phyloP scores from a whole-genome alignment of 1,140 invertebrate genomes.

The Teleogryllus occipitalis region DNA sequence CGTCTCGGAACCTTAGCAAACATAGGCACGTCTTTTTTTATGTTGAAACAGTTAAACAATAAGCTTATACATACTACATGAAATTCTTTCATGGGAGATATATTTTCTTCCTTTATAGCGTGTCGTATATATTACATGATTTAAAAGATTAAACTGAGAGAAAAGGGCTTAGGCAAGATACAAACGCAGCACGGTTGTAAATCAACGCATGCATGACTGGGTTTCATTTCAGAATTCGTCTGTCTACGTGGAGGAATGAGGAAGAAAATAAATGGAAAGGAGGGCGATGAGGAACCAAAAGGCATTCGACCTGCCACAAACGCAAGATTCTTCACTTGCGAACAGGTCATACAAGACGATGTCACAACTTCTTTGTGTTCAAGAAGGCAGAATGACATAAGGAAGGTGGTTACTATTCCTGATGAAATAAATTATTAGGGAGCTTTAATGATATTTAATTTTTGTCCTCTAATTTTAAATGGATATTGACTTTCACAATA shows the following conservation, averaged over 20 bases:
- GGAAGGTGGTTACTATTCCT: too few relatives aligned
- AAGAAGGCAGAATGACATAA: too few relatives aligned
- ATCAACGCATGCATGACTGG: neutral
- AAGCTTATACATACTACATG: conserved; percentile 5
- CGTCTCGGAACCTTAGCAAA: neutral
- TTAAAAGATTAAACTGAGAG: conserved; percentile 5
- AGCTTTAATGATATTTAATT: too few relatives aligned
- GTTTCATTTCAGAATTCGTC: neutral
- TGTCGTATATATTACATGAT: conserved; percentile 5
- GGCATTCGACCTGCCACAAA: too few relatives aligned
- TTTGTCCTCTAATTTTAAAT: too few relatives aligned
- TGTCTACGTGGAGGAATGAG: neutral
- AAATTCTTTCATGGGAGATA: neutral
- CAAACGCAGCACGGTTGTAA: neutral
- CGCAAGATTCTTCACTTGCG: too few relatives aligned
- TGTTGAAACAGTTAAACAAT: conserved; percentile 5
- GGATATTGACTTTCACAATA: too few relatives aligned
- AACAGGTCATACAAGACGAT: too few relatives aligned
- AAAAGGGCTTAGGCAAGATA: conserved; percentile 4
- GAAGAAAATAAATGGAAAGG: neutral
- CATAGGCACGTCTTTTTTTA: neutral
- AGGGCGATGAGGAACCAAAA: neutral
- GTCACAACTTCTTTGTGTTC: too few relatives aligned
- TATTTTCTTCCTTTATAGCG: conserved; percentile 1
- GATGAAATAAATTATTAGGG: too few relatives aligned